Evolutionary conservation across 2,113 vertebrate genomes (phyloP).

Genomic region (Etheostoma cragini): DNA sequence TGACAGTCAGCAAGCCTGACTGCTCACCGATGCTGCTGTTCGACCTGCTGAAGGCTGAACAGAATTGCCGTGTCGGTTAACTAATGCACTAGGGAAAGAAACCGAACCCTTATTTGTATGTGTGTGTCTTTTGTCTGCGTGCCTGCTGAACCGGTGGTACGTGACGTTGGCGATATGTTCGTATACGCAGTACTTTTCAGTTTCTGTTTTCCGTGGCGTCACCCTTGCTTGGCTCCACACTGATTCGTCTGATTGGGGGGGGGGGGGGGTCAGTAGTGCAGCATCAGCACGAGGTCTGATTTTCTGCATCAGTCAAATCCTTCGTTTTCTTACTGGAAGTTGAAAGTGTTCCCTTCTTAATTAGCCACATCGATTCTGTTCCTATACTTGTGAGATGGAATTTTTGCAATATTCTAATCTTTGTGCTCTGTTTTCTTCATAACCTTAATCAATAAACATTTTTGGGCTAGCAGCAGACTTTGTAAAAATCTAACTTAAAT

Average conservation of each 20-base stretch:
- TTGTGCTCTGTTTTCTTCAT: background rate
- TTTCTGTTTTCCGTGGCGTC: slow-evolving; percentile 50
- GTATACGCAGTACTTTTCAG: background rate
- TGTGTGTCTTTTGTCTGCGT: slow-evolving; percentile 7
- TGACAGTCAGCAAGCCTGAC: background rate
- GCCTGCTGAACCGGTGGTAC: background rate
- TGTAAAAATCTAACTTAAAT: background rate
- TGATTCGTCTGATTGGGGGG: background rate
- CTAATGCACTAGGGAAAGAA: slow-evolving; percentile 1
- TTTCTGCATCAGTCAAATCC: background rate
- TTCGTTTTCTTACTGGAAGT: background rate
- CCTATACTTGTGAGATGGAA: background rate
- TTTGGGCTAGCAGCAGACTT: background rate
- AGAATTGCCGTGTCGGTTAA: slow-evolving; percentile 5
- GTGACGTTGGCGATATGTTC: slow-evolving; percentile 14
- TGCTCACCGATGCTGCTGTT: background rate
- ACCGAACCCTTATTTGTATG: slow-evolving; percentile 2
- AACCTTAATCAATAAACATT: background rate
- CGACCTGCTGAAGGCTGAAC: slow-evolving; percentile 4
- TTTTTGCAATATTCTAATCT: slow-evolving; percentile 4
- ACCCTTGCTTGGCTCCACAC: background rate
- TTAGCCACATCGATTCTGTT: background rate
- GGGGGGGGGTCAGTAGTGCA: background rate
- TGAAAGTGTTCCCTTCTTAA: background rate
- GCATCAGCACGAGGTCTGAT: slow-evolving; percentile 29